phyloP scores from a whole-genome alignment of 1,140 invertebrate species.

The Drosophila tropicalis region DNA sequence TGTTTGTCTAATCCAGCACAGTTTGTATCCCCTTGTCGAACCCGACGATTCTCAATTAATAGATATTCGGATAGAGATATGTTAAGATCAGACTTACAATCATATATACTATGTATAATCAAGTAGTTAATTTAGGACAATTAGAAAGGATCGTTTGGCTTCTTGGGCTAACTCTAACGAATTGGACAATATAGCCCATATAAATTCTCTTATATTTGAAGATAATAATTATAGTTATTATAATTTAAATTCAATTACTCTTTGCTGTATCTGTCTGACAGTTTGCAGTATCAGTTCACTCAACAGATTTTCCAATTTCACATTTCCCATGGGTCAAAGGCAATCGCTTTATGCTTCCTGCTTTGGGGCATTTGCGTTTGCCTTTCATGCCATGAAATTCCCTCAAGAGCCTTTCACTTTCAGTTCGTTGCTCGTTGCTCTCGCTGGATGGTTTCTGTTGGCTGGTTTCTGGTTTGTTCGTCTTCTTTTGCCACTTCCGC shows the following conservation, averaged over 20 bases:
- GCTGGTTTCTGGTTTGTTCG: constrained; percentile 12
- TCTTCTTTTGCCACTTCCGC: constrained; percentile 49
- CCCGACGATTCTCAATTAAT: too few relatives aligned
- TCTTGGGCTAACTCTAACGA: too few relatives aligned
- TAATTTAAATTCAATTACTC: not conserved
- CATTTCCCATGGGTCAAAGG: constrained; percentile 35
- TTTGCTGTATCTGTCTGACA: not conserved
- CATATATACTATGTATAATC: too few relatives aligned
- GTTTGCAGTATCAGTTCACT: constrained; percentile 26
- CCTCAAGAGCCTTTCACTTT: constrained; percentile 67
- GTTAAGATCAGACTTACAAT: too few relatives aligned
- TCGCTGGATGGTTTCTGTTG: constrained; percentile 18
- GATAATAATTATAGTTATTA: too few relatives aligned
- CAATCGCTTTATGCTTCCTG: constrained; percentile 58
- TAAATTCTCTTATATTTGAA: too few relatives aligned
- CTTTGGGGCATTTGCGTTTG: constrained; percentile 6
- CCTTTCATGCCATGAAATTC: constrained; percentile 30
- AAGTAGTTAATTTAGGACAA: too few relatives aligned
- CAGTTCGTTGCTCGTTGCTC: constrained; percentile 41
- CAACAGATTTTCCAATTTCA: constrained; percentile 25
- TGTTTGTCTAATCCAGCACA: too few relatives aligned
- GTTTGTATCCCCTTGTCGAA: too few relatives aligned
- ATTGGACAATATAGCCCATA: too few relatives aligned
- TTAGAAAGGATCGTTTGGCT: too few relatives aligned
- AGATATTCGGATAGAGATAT: too few relatives aligned